Evolutionary conservation across 2,888 invertebrate species (phyloP).

Genomic region (Sinopyrophorus schimmeli): DNA sequence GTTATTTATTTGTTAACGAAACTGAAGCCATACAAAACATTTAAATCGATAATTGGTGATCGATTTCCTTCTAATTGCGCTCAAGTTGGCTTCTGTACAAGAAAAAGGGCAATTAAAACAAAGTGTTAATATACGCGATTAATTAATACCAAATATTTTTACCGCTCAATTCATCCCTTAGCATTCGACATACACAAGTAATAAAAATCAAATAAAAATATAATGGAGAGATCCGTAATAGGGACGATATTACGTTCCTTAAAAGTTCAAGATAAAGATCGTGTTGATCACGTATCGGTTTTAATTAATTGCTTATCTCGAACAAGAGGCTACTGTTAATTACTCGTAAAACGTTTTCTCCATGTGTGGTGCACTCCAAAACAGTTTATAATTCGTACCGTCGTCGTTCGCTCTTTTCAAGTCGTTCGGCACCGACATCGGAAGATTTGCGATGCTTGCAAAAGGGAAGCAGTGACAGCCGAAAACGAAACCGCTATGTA

Average conservation of each 20-base stretch:
- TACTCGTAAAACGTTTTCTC: conserved; percentile 37
- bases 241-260: conserved; percentile 26
- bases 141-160: too few relatives aligned
- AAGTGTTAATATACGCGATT: too few relatives aligned
- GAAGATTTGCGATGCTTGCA: conserved; percentile 16
- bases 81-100: too few relatives aligned
- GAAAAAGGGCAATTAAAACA: too few relatives aligned
- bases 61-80: too few relatives aligned
- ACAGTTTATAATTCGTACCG: conserved; percentile 22
- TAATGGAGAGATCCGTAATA: too few relatives aligned
- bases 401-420: conserved; percentile 14
- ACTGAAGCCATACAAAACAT: too few relatives aligned
- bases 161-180: too few relatives aligned
- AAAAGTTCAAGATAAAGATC: conserved; percentile 40
- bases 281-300: conserved; percentile 43
- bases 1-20: too few relatives aligned
- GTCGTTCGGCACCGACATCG: conserved; percentile 14
- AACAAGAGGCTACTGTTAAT: conserved; percentile 37
- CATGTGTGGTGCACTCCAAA: conserved; percentile 37
- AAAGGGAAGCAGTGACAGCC: conserved; percentile 13
- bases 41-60: too few relatives aligned
- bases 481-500: not conserved
- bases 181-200: too few relatives aligned
- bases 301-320: conserved; percentile 47
- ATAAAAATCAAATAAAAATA: too few relatives aligned